A percentile compares a stretch with the other conserved stretches of the same genome.
Evolutionary conservation across 2,888 invertebrate species (phyloP).

Genomic region (Agrotis ipsilon): DNA sequence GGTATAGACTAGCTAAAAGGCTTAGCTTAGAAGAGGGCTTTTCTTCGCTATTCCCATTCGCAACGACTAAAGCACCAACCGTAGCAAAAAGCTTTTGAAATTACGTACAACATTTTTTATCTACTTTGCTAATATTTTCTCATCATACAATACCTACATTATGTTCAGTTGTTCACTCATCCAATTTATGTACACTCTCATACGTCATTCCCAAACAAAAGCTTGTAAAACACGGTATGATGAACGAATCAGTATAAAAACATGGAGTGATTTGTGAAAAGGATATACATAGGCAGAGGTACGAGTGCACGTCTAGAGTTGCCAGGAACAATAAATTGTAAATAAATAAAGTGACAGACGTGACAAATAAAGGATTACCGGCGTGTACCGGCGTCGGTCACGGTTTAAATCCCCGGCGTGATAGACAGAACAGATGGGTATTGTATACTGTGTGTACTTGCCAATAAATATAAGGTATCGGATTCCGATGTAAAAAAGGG

Average conservation of each 20-base stretch:
- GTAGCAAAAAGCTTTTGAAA: too few relatives aligned
- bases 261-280: slow-evolving; percentile 2
- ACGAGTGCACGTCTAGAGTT: neutral
- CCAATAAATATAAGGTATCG: slow-evolving; percentile 32
- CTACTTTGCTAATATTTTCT: neutral
- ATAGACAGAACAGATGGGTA: slow-evolving; percentile 46
- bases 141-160: too few relatives aligned
- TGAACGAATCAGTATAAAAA: slow-evolving; percentile 1
- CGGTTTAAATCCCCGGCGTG: slow-evolving; percentile 31
- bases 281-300: neutral
- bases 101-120: too few relatives aligned
- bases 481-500: slow-evolving; percentile 34
- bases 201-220: neutral
- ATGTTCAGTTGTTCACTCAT: too few relatives aligned
- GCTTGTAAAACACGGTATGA: neutral
- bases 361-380: slow-evolving; percentile 39
- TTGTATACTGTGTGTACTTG: slow-evolving; percentile 24
- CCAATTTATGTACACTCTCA: neutral
- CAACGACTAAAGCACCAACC: too few relatives aligned
- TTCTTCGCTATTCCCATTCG: too few relatives aligned
- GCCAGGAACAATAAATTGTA: slow-evolving; percentile 31
- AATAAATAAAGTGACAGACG: slow-evolving; percentile 43
- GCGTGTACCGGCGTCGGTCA: slow-evolving; percentile 18
- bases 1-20: too few relatives aligned
- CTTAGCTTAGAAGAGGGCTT: too few relatives aligned